phyloP scores from a whole-genome alignment of 2,888 invertebrate genomes.

The Galeruca laticollis region DNA sequence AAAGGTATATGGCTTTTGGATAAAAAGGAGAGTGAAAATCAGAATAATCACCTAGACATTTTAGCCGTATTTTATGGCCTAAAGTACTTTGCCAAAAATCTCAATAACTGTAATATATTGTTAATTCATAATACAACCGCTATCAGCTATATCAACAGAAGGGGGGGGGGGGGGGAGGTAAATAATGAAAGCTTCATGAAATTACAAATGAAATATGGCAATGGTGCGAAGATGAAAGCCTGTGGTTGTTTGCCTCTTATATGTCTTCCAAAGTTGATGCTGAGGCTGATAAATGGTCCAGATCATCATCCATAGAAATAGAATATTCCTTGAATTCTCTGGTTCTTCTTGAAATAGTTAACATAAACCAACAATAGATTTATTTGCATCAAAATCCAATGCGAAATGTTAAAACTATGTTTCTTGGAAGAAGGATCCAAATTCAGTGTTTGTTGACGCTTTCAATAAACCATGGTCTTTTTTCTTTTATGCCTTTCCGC shows the following conservation, averaged over 20 bases:
- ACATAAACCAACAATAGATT: constrained; percentile 10
- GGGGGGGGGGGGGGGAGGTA: neutral
- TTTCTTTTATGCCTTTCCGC: constrained; percentile 6
- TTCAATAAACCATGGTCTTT: neutral
- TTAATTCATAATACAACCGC: constrained; percentile 7
- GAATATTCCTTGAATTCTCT: no score
- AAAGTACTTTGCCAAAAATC: no score
- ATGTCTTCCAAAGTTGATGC: neutral
- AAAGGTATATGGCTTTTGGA: no score
- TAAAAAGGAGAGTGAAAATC: neutral
- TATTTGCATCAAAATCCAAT: constrained; percentile 8
- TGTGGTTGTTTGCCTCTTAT: constrained; percentile 1
- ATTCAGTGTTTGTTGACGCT: neutral
- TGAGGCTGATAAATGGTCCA: no score
- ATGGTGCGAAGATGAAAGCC: neutral
- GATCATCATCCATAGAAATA: no score
- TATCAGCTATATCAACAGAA: constrained; percentile 9
- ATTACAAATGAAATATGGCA: constrained; percentile 9
- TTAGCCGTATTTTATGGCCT: no score
- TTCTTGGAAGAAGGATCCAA: no score
- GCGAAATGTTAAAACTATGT: neutral
- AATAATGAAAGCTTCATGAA: constrained; percentile 2
- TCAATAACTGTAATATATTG: neutral
- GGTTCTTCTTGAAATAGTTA: no score
- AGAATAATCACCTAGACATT: neutral